Evolutionary conservation across 1,140 invertebrate genomes (phyloP), one percentile per base, ranked within the genome.

Genomic region (Hypsibius dujardini): DNA sequence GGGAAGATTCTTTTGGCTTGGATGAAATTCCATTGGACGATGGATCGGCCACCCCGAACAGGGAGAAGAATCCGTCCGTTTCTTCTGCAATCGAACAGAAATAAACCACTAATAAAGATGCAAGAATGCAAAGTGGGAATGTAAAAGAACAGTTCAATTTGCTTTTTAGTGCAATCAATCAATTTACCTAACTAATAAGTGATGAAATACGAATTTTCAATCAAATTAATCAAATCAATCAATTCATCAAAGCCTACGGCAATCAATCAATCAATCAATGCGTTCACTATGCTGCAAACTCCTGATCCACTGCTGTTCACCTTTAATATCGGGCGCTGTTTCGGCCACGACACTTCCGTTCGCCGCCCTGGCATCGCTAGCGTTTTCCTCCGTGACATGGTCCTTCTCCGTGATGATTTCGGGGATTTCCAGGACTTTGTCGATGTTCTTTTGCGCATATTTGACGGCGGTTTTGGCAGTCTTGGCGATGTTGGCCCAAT

Each of bases 361-460:
- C 1, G 28, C 69, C 42, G 45, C 45, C n/a, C 45, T 60, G 40
- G 46, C 40, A 56, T 46, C 56, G 42, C 3, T 47, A 73, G 75
- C 56, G 15, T 45, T 50, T 50, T 46, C 67, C 14, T 59, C 59
- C 15, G 59, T 28, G 28, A 62, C 67, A 46, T 85, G 85, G 72
- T 28, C 28, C 28, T 28, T 28, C 28, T 28, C 28, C 28, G 28
- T 28, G 28, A 28, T 85, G 72, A 88, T 87, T 74, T 90, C 89
- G 77, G 88, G 86, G 73, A 95, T 95, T 76, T 95, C 92, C 70
- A 96, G 80, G 12, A 90, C 92, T 80, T 94, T 94, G 78, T 96
- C 92, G 75, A 96, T 94, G 45, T 89, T 92, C 80, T 92, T 92
- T 79, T 95, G 92, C 3, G 90, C 90, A 80, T 89, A 88, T 78